A percentile compares a stretch with the other conserved stretches of the same genome.
Evolutionary conservation across 2,888 invertebrate genomes (phyloP).

Genomic region (Exocentrus adspersus): DNA sequence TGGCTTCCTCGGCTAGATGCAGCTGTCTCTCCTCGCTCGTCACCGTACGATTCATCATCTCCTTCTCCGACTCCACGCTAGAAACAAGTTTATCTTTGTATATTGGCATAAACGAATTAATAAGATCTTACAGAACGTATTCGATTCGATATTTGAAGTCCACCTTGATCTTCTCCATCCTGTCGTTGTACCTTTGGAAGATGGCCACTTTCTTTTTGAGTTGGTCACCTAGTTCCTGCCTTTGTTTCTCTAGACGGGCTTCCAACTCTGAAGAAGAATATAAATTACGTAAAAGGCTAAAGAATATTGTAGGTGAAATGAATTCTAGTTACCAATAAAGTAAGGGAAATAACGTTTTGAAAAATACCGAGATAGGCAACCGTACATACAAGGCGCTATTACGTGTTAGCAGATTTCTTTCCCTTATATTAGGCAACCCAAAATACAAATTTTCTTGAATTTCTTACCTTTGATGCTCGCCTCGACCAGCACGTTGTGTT

Average conservation of each 20-base stretch:
- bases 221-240: conserved; percentile 49
- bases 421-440: no score
- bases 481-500: conserved; percentile 43
- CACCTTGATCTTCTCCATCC: conserved; percentile 45
- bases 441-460: not conserved
- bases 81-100: no score
- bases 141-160: conserved; percentile 44
- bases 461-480: conserved; percentile 41
- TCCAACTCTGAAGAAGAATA: conserved; percentile 43
- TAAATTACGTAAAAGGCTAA: no score
- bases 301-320: no score
- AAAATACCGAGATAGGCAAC: no score
- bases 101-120: no score
- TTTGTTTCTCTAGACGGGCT: conserved; percentile 47
- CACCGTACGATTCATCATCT: conserved; percentile 67
- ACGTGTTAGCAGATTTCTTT: no score
- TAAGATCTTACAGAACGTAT: conserved; percentile 45
- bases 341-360: no score
- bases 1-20: conserved; percentile 66
- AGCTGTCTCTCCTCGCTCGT: conserved; percentile 64
- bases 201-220: conserved; percentile 46
- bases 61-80: conserved; percentile 50
- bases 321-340: no score
- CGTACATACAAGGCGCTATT: no score
- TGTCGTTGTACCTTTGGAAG: conserved; percentile 45